Percentiles rank a stretch among this genome's conserved stretches.
Conservation (phyloP, 1,140 invertebrate species). For the Propsilocerus akamusi region DNA sequence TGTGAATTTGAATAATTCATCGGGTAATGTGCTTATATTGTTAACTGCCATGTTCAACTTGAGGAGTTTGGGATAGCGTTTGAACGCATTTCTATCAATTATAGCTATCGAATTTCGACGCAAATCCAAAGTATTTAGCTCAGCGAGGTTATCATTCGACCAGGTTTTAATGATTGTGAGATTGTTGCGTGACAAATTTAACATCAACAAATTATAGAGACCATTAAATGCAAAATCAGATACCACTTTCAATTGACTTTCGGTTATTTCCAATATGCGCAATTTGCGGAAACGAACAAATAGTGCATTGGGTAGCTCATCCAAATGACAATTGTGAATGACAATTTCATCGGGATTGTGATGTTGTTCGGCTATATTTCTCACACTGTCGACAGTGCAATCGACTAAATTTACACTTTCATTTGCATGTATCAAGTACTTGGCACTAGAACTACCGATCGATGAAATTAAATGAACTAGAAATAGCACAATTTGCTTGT, state of each 20-base stretch:
- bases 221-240: slow-evolving; percentile 15
- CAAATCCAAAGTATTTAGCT: slow-evolving; percentile 12
- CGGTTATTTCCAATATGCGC: slow-evolving; percentile 11
- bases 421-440: not conserved
- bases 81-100: slow-evolving; percentile 10
- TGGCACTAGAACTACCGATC: not conserved
- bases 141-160: slow-evolving; percentile 13
- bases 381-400: not conserved
- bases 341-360: slow-evolving; percentile 6
- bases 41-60: slow-evolving; percentile 15
- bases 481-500: no score
- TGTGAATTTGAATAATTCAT: slow-evolving; percentile 11
- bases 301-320: slow-evolving; percentile 13
- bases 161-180: slow-evolving; percentile 13
- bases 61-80: slow-evolving; percentile 16
- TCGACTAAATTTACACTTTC: not conserved
- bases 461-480: no score
- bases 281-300: slow-evolving; percentile 14
- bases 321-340: slow-evolving; percentile 14
- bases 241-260: slow-evolving; percentile 10
- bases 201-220: slow-evolving; percentile 10
- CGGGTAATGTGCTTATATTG: slow-evolving; percentile 11
- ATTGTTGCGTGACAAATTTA: slow-evolving; percentile 16
- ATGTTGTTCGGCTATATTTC: not conserved
- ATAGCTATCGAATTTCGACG: slow-evolving; percentile 12